Evolutionary conservation across 2,797 vertebrate genomes (phyloP).

Genomic region (Tympanoctomys barrerae): DNA sequence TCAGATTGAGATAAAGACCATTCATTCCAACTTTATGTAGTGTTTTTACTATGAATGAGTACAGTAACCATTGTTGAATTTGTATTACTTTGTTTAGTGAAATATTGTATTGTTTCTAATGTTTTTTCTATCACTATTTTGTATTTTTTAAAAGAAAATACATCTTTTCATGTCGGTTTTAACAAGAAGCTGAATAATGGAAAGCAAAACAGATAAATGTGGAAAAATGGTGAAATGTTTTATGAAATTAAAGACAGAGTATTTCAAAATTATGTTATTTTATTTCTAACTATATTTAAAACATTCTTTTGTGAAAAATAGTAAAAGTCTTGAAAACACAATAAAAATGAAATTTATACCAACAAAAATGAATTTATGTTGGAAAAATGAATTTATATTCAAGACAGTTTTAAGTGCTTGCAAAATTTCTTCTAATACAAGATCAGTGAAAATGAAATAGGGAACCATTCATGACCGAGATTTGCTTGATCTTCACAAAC

Average conservation of each 20-base stretch:
- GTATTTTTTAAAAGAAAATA: not conserved
- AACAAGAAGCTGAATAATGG: not conserved
- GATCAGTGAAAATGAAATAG: not conserved
- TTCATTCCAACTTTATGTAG: too few relatives aligned
- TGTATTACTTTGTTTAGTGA: too few relatives aligned
- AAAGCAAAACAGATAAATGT: not conserved
- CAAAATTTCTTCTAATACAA: not conserved
- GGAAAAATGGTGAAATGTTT: conserved; percentile 5
- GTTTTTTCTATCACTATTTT: too few relatives aligned
- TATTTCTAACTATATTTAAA: conserved; percentile 9
- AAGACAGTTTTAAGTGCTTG: not conserved
- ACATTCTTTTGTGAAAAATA: not conserved
- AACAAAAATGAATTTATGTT: not conserved
- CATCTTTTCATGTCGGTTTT: not conserved
- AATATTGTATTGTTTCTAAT: too few relatives aligned
- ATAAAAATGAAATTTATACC: not conserved
- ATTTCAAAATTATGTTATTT: not conserved
- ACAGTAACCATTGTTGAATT: too few relatives aligned
- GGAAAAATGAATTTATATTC: not conserved
- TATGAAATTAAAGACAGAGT: not conserved
- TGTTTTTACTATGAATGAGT: too few relatives aligned
- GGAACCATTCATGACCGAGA: not conserved
- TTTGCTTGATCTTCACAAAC: not conserved
- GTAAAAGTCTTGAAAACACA: not conserved
- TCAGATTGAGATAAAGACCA: too few relatives aligned